Evolutionary conservation across 2,888 invertebrate genomes (phyloP).

Genomic region (Gryllus longicercus): DNA sequence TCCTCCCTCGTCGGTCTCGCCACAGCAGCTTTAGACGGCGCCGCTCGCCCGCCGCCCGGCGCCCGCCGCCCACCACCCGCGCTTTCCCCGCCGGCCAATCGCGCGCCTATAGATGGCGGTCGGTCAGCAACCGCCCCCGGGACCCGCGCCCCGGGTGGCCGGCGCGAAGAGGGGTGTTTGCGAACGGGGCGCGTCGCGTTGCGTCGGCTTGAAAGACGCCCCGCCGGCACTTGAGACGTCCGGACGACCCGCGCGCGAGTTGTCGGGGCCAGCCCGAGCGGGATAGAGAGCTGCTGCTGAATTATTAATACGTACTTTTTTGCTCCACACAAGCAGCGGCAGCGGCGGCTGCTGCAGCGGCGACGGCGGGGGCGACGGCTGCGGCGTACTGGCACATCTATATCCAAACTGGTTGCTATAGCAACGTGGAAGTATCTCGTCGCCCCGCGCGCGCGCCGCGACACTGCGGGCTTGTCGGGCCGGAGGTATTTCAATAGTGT

Average conservation of each 20-base stretch:
- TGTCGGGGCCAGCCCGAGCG: not conserved
- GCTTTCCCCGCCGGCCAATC: no score
- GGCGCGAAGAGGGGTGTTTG: no score
- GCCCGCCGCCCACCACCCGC: no score
- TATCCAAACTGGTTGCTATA: constrained; percentile 17
- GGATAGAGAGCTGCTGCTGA: not conserved
- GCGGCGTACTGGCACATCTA: not conserved
- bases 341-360: no score
- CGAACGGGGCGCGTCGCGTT: no score
- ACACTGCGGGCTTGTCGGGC: not conserved
- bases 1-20: no score
- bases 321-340: not conserved
- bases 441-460: not conserved
- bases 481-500: not conserved
- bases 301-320: constrained; percentile 17
- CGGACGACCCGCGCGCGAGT: not conserved
- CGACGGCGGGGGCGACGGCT: no score
- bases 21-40: no score
- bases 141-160: no score
- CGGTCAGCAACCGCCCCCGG: no score
- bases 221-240: not conserved
- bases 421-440: constrained; percentile 4
- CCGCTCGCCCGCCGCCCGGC: no score
- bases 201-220: not conserved
- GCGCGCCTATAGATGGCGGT: no score